These are phyloP conservation scores for Poecilia latipinna DNA, from an alignment of 2,113 vertebrate genomes.

Conservation along the genomic window DNA sequence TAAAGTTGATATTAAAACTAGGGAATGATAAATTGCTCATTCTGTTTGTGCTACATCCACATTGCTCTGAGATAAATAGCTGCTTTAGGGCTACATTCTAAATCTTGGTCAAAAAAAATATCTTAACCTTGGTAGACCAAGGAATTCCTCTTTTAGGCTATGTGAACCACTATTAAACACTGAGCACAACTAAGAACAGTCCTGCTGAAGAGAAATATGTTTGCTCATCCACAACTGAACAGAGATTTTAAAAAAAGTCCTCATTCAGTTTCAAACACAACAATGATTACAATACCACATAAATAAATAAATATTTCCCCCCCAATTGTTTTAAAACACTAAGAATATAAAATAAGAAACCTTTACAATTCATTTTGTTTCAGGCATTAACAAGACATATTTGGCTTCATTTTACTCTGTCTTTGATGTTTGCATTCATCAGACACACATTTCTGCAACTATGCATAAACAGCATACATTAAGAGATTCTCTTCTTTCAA, in stretches of 20 bases:
- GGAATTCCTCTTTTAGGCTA: neutral
- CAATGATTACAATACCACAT: neutral
- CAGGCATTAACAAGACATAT: neutral
- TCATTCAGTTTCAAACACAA: neutral
- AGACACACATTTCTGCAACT: neutral
- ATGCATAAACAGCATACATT: neutral
- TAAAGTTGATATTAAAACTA: slow-evolving; percentile 11
- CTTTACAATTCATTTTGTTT: neutral
- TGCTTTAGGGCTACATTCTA: slow-evolving; percentile 28
- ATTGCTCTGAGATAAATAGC: slow-evolving; percentile 30
- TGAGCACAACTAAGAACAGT: neutral
- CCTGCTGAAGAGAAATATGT: neutral
- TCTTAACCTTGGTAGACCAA: neutral
- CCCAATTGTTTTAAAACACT: slow-evolving; percentile 16
- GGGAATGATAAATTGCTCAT: neutral
- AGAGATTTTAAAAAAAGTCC: neutral
- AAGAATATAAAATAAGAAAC: neutral
- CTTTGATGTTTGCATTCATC: slow-evolving; percentile 5
- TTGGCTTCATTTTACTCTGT: slow-evolving; percentile 20
- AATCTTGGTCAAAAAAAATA: neutral
- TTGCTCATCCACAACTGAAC: neutral
- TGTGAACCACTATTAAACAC: neutral
- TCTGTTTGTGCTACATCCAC: slow-evolving; percentile 2
- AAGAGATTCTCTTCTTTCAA: neutral
- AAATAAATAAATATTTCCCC: slow-evolving; percentile 32